phyloP scores from a whole-genome alignment of 2,113 vertebrate genomes.

The Salvelinus sp. region DNA sequence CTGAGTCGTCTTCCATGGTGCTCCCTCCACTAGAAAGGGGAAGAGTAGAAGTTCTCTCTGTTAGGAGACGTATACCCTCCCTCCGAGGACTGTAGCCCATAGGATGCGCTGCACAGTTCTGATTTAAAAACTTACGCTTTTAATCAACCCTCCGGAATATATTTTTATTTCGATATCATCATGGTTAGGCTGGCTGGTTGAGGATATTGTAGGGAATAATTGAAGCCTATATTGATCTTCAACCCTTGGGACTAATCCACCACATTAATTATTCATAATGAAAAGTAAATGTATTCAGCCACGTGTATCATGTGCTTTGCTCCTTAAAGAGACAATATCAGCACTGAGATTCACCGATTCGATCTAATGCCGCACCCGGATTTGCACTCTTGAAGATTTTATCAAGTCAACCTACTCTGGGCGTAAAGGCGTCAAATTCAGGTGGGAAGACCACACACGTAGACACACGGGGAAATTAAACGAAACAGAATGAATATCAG shows the following conservation, averaged over 20 bases:
- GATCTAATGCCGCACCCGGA: not conserved
- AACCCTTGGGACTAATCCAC: constrained; percentile 61
- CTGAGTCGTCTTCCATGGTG: constrained; percentile 81
- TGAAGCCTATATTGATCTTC: constrained; percentile 17
- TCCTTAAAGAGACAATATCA: constrained; percentile 39
- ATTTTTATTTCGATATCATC: constrained; percentile 12
- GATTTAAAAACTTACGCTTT: not conserved
- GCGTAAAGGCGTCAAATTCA: not conserved
- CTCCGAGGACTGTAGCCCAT: not conserved
- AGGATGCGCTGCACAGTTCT: not conserved
- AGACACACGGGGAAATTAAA: constrained; percentile 36
- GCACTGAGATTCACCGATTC: constrained; percentile 5
- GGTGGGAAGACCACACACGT: constrained; percentile 5
- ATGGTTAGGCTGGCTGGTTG: constrained; percentile 7
- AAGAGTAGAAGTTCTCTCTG: constrained; percentile 34
- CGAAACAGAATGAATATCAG: not conserved
- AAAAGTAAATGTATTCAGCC: constrained; percentile 66
- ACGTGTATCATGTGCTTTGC: constrained; percentile 68
- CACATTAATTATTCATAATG: constrained; percentile 82
- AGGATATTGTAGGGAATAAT: constrained; percentile 4
- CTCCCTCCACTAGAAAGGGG: constrained; percentile 71
- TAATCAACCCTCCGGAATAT: not conserved
- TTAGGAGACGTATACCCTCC: constrained; percentile 10
- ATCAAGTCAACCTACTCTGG: not conserved
- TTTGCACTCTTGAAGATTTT: not conserved